Evolutionary conservation across 2,888 invertebrate genomes (phyloP), one percentile per base, ranked within the genome.

Genomic region (Chloromyia formosa): DNA sequence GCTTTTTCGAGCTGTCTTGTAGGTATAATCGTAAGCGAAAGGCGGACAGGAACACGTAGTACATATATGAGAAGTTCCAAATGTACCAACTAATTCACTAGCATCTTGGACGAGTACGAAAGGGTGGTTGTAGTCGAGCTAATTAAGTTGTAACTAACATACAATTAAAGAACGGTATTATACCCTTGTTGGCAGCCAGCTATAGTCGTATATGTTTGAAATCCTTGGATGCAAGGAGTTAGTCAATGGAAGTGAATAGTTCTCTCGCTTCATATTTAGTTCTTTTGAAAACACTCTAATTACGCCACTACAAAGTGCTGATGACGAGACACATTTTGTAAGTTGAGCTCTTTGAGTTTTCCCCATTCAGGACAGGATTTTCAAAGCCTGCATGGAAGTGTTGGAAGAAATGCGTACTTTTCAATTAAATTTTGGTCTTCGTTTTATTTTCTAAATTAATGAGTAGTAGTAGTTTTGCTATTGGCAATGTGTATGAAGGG

Each of bases 121-220:
- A 35, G 27, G 27, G 27, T 35, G 27, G 27, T 35, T 35, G 66
- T 9, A n/a, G 49, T 20, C n/a, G 54, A 49, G 53, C 22, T 69
- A 69, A 69, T 69, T 69, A 69, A 69, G 27, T 54, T 35, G 69
- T 54, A 54, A 18, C 53, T 69, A 54, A 69, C 53, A 18, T 69
- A 54, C 27, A 69, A 69, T 54, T 69, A 69, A 49, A 49, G 66
- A 14, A 66, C 27, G n/a, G 54, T 12, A 14, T 5, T 69, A 18
- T 54, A 54, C 27, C n/a, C 54, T 54, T 54, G 54, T 69, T 69
- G n/a, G 18, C 22, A 18, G 7, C 18, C 42, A 10, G 7, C 18
- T 22, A 53, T n/a, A 16, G n/a, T 53, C 16, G 27, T 35, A 35
- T 35, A 7, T 35, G 27, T 7, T 35, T 35, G 27, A 35, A 35